phyloP scores from a whole-genome alignment of 2,113 vertebrate species.

The Tor tambroides region DNA sequence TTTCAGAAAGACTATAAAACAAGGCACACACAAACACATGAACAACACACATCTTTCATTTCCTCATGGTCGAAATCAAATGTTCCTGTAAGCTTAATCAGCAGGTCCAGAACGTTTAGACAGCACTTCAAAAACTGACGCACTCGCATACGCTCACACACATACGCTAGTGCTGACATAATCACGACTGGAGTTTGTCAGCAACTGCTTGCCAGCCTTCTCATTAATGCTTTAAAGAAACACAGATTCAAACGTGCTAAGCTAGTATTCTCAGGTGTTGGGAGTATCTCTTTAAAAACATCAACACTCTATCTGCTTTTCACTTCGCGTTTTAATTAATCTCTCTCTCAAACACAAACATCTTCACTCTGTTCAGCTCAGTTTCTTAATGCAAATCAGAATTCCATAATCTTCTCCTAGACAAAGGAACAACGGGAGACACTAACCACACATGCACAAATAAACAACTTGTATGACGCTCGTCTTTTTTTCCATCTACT shows the following conservation, averaged over 20 bases:
- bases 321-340: neutral
- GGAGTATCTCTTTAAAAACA: no score
- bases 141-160: neutral
- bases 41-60: conserved; percentile 15
- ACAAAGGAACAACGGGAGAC: conserved; percentile 1
- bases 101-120: neutral
- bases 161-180: neutral
- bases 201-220: neutral
- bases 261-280: neutral
- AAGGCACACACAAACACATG: neutral
- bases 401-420: neutral
- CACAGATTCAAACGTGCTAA: neutral
- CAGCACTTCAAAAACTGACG: neutral
- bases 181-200: neutral
- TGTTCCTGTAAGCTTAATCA: conserved; percentile 16
- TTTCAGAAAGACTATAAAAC: neutral
- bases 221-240: neutral
- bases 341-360: neutral
- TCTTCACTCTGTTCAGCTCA: neutral
- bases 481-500: conserved; percentile 37
- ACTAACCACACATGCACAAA: neutral
- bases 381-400: neutral
- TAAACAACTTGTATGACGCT: neutral
- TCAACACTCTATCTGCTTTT: neutral
- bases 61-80: conserved; percentile 10